Conservation (phyloP, 1,140 invertebrate species). For the Drosophila nikananu region DNA sequence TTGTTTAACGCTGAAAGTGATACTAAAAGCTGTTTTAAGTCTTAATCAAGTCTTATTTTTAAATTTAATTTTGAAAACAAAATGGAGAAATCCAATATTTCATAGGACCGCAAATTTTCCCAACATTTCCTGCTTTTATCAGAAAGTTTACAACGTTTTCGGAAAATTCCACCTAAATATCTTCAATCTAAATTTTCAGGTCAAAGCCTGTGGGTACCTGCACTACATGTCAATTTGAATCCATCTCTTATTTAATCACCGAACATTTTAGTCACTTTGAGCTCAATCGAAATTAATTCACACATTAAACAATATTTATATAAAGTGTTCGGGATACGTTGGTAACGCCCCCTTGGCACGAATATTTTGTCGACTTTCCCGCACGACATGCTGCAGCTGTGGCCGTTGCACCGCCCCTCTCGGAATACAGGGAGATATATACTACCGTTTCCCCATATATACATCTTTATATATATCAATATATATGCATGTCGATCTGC, state of each 20-base stretch:
- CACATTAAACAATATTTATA: conserved; percentile 33
- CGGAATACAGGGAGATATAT: conserved; percentile 17
- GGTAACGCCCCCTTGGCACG: conserved; percentile 48
- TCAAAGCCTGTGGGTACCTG: background rate
- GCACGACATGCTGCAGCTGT: conserved; percentile 39
- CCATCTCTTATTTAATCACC: conserved; percentile 21
- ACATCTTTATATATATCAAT: background rate
- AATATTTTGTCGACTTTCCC: conserved; percentile 26
- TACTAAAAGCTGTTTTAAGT: too few species aligned
- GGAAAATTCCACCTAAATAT: background rate
- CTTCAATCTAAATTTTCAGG: background rate
- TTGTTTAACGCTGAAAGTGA: too few species aligned
- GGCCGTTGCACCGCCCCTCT: conserved; percentile 47
- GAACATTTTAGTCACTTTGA: conserved; percentile 40
- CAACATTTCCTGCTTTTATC: background rate
- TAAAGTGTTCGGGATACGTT: conserved; percentile 38
- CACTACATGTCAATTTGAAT: conserved; percentile 12
- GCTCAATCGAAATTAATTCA: conserved; percentile 15
- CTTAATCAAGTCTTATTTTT: too few species aligned
- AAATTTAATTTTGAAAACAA: too few species aligned
- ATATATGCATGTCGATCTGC: conserved; percentile 38
- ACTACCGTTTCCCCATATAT: conserved; percentile 7
- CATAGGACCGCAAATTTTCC: too few species aligned
- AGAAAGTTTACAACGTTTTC: background rate
- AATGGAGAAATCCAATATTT: too few species aligned